A percentile compares a stretch with the other conserved stretches of the same genome.
Conservation (phyloP, 2,113 vertebrate genomes). For the Ictalurus furcatus region DNA sequence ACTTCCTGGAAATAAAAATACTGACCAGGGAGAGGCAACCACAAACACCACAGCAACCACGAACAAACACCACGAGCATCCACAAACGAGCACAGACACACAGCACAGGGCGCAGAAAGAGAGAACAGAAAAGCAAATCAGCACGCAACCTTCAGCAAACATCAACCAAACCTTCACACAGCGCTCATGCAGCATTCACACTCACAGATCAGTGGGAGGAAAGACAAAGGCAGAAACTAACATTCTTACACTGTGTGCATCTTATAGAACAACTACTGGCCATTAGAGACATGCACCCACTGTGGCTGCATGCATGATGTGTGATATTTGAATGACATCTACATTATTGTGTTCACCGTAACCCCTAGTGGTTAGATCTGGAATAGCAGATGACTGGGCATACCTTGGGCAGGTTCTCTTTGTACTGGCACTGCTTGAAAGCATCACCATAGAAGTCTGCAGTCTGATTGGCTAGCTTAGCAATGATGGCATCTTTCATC, state of each 20-base stretch:
- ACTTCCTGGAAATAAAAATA: slow-evolving; percentile 99
- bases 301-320: slow-evolving; percentile 34
- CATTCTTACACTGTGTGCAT: neutral
- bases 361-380: neutral
- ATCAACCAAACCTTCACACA: slow-evolving; percentile 50
- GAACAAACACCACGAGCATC: slow-evolving; percentile 74
- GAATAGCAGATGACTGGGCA: slow-evolving; percentile 48
- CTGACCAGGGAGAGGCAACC: slow-evolving; percentile 95
- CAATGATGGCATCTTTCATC: slow-evolving; percentile 97
- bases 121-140: slow-evolving; percentile 89
- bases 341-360: neutral
- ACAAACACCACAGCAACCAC: slow-evolving; percentile 73
- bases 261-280: neutral
- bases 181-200: slow-evolving; percentile 50
- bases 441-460: slow-evolving; percentile 97
- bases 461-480: slow-evolving; percentile 95
- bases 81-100: slow-evolving; percentile 84
- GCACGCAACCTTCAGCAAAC: slow-evolving; percentile 66
- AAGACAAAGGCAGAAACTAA: slow-evolving; percentile 39
- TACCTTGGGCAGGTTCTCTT: slow-evolving; percentile 98
- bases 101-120: slow-evolving; percentile 71
- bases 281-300: slow-evolving; percentile 18
- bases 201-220: slow-evolving; percentile 44
- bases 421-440: slow-evolving; percentile 97
- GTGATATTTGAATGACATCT: neutral